Conservation (phyloP, 2,113 vertebrate genomes). For the Ailuropoda melanoleuca region DNA sequence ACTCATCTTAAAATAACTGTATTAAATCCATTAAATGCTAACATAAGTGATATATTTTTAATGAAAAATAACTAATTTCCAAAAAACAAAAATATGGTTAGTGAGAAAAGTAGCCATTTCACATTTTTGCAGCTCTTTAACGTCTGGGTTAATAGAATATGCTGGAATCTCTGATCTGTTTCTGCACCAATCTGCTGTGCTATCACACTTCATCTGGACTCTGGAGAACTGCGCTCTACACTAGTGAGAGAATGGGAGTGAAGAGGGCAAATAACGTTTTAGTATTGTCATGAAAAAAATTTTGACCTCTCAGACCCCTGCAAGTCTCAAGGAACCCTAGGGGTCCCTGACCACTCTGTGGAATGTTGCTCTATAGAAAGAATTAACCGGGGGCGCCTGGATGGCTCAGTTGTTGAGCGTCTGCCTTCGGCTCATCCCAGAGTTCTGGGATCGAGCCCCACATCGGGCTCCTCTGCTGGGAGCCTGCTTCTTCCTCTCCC, state of each 20-base stretch:
- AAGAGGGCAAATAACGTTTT: background rate
- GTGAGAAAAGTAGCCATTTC: background rate
- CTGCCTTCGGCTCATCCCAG: too few relatives aligned
- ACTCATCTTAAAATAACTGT: conserved; percentile 17
- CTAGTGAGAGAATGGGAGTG: background rate
- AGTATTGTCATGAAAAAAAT: background rate
- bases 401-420: too few relatives aligned
- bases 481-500: too few relatives aligned
- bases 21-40: background rate
- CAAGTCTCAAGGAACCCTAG: background rate
- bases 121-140: background rate
- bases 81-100: conserved; percentile 38
- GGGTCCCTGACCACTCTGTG: background rate
- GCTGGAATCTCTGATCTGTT: background rate
- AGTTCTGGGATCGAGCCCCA: too few relatives aligned
- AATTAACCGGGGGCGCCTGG: background rate
- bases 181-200: background rate
- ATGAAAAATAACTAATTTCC: conserved; percentile 26
- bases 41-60: background rate
- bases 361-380: background rate
- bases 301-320: background rate
- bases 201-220: background rate
- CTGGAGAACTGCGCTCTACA: background rate
- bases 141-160: background rate
- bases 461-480: too few relatives aligned